Conservation (phyloP, 2,888 invertebrate species). For the Aleiodes alternator region DNA sequence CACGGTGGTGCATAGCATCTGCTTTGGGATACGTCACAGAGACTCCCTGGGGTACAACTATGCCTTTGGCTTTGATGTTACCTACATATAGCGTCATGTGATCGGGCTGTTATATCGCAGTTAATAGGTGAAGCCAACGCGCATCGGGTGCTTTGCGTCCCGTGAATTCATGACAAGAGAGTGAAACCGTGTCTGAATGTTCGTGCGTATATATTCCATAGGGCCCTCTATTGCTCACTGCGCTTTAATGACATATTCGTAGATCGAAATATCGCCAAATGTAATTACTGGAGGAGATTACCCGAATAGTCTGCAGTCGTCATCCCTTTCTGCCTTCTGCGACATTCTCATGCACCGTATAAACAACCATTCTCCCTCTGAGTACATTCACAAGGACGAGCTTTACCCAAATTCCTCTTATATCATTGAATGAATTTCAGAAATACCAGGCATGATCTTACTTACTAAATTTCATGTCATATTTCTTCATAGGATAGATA, state of each 20-base stretch:
- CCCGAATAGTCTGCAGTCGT: slow-evolving; percentile 31
- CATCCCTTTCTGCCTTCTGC: slow-evolving; percentile 36
- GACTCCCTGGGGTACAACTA: slow-evolving; percentile 71
- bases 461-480: too few species aligned
- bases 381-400: background rate
- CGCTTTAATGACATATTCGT: slow-evolving; percentile 63
- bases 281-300: slow-evolving; percentile 69
- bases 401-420: too few species aligned
- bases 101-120: slow-evolving; percentile 60
- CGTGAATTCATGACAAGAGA: slow-evolving; percentile 33
- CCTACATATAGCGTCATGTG: slow-evolving; percentile 66
- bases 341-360: slow-evolving; percentile 52
- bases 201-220: slow-evolving; percentile 47
- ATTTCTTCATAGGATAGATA: too few species aligned
- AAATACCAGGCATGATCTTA: too few species aligned
- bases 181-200: slow-evolving; percentile 17
- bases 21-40: slow-evolving; percentile 59
- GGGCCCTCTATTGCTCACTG: slow-evolving; percentile 54
- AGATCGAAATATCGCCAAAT: slow-evolving; percentile 69
- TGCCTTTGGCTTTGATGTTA: slow-evolving; percentile 75
- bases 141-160: slow-evolving; percentile 23
- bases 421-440: too few species aligned
- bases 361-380: background rate
- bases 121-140: slow-evolving; percentile 59
- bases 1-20: slow-evolving; percentile 37